Evolutionary conservation across 2,888 invertebrate species (phyloP).

Genomic region (Gastrophysa polygoni): DNA sequence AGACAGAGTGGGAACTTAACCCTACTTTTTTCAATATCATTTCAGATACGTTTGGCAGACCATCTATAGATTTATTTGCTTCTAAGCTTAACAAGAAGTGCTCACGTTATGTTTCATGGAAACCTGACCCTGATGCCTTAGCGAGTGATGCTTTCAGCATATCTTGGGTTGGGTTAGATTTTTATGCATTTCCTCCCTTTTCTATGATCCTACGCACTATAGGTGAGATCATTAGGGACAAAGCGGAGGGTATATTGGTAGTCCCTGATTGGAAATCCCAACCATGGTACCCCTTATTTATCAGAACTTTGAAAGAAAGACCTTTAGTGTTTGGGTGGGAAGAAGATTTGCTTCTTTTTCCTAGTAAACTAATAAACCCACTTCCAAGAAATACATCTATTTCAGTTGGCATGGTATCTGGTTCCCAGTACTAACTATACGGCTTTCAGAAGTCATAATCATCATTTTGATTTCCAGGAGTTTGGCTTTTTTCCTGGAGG

Average conservation of each 20-base stretch:
- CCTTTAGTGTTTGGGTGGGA: no score
- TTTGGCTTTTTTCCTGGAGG: no score
- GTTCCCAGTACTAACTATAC: no score
- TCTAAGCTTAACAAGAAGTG: constrained; percentile 18
- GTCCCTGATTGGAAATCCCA: constrained; percentile 10
- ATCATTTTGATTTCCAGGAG: no score
- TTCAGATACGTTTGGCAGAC: constrained; percentile 3
- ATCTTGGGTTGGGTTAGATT: constrained; percentile 8
- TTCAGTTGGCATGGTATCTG: no score
- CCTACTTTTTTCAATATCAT: neutral
- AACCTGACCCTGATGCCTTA: neutral
- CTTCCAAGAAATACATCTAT: no score
- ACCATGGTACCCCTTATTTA: no score
- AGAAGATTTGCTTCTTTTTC: no score
- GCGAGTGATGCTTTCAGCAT: constrained; percentile 18
- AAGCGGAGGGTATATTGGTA: constrained; percentile 17
- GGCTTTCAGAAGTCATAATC: no score
- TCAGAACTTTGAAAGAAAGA: no score
- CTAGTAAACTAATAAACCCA: no score
- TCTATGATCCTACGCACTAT: constrained; percentile 13
- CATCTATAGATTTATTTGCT: constrained; percentile 20
- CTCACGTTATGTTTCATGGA: constrained; percentile 13
- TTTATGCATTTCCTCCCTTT: constrained; percentile 27
- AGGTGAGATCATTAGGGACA: constrained; percentile 12
- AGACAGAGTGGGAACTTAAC: constrained; percentile 6